These are phyloP conservation scores for Leptopilina drosophilae DNA, from an alignment of 2,888 invertebrate species.

Conservation along the genomic window DNA sequence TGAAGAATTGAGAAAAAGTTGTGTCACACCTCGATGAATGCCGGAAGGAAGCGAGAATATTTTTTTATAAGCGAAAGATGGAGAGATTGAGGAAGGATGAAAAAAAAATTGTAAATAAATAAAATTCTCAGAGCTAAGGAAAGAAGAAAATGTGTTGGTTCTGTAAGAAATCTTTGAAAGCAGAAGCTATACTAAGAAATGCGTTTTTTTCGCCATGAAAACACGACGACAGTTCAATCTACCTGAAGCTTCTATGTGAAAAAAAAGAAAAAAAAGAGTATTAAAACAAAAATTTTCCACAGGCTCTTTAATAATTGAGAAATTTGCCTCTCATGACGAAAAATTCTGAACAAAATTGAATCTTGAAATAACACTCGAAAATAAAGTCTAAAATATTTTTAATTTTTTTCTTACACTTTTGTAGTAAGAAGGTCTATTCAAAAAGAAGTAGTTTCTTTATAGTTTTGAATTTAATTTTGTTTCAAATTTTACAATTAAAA, in stretches of 20 bases:
- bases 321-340: constrained; percentile 6
- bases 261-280: no score
- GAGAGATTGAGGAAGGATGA: background rate
- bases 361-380: background rate
- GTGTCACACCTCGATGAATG: background rate
- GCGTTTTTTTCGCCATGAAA: background rate
- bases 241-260: background rate
- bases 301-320: constrained; percentile 7
- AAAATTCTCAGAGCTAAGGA: constrained; percentile 21
- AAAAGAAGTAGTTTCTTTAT: background rate
- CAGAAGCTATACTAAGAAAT: background rate
- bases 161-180: constrained; percentile 20
- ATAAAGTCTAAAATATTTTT: background rate
- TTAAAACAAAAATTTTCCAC: constrained; percentile 6
- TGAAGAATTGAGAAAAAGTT: background rate
- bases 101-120: background rate
- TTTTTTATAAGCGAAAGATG: background rate
- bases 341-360: constrained; percentile 20
- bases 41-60: constrained; percentile 7
- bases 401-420: background rate
- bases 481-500: no score
- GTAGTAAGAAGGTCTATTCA: background rate
- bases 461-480: no score
- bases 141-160: constrained; percentile 20
- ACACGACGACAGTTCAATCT: constrained; percentile 25